Evolutionary conservation across 2,113 vertebrate species (phyloP), one percentile per base, ranked within the genome.

Genomic region (Anhinga rufa): DNA sequence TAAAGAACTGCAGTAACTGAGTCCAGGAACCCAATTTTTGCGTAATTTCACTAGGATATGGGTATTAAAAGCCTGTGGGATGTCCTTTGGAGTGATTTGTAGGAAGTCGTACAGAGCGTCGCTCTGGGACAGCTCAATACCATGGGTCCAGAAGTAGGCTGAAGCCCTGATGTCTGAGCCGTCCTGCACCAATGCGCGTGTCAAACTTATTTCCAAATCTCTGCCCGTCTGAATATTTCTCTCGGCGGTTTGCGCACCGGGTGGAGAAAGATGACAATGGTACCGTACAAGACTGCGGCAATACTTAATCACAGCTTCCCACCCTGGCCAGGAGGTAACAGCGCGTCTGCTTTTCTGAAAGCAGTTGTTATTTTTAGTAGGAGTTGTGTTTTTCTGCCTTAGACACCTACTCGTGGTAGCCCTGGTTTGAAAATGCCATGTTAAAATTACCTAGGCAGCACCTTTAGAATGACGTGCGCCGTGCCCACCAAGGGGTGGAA

Each of bases 211-310:
- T 92, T 62, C 70, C 61, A 31, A 55, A 62, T 32, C 55, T 44
- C n/a, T 34, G 19, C 1, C 2, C 48, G 60, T 6, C 28, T 9
- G 20, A n/a, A 18, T 38, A 17, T 15, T 24, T 19, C 58, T 71
- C 22, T n/a, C 0, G 8, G 58, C 1, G 6, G 18, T 64, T 57
- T 36, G 42, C 32, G 16, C 4, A 2, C 25, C 1, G 7, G 31
- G 26, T 49, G 31, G 57, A 36, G 10, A 32, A 20, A 12, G 68
- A 26, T 42, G 19, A 19, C 22, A 5, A 2, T 5, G 48, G 17
- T 82, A 28, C 25, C 20, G 54, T 48, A 15, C 5, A 34, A 78
- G 44, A 19, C 18, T 8, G 29, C 0, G 1, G 78, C 17, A 49
- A 14, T n/a, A 19, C 52, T 66, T 25, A 83, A 29, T 32, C 28